phyloP scores from a whole-genome alignment of 1,140 invertebrate species.

The Chlorops oryzae region DNA sequence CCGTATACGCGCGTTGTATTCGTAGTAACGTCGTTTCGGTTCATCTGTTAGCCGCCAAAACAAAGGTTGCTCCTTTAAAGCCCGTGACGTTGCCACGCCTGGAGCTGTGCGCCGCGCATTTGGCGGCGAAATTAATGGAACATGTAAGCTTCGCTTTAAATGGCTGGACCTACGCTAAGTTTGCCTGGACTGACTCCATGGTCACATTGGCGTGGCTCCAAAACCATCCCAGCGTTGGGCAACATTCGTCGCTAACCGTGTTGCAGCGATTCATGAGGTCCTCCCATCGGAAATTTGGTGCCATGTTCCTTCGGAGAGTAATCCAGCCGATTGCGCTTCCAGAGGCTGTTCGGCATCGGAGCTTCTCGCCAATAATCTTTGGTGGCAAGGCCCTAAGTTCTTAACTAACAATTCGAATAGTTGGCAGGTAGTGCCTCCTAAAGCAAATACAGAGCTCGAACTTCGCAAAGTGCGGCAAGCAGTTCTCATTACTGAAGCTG shows the following conservation, averaged over 20 bases:
- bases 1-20: too few species aligned
- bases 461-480: too few species aligned
- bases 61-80: too few species aligned
- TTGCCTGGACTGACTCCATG: slow-evolving; percentile 32
- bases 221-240: slow-evolving; percentile 25
- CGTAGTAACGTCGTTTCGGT: too few species aligned
- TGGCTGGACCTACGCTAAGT: not conserved
- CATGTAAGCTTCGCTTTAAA: not conserved
- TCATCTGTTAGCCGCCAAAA: too few species aligned
- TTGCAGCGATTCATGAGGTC: slow-evolving; percentile 29
- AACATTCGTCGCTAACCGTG: slow-evolving; percentile 40
- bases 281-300: slow-evolving; percentile 18
- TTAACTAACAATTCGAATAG: not conserved
- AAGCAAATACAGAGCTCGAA: too few species aligned
- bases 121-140: not conserved
- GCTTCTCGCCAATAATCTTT: not conserved
- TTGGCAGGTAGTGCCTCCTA: too few species aligned
- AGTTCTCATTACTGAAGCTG: too few species aligned
- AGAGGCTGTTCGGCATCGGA: not conserved
- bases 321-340: not conserved
- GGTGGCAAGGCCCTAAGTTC: not conserved
- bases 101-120: slow-evolving; percentile 4
- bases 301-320: slow-evolving; percentile 16
- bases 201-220: slow-evolving; percentile 36
- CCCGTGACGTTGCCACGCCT: not conserved